A percentile compares a stretch with the other conserved stretches of the same genome.
Evolutionary conservation across 2,113 vertebrate genomes (phyloP).

Genomic region (Haplochromis vanheusdeni): DNA sequence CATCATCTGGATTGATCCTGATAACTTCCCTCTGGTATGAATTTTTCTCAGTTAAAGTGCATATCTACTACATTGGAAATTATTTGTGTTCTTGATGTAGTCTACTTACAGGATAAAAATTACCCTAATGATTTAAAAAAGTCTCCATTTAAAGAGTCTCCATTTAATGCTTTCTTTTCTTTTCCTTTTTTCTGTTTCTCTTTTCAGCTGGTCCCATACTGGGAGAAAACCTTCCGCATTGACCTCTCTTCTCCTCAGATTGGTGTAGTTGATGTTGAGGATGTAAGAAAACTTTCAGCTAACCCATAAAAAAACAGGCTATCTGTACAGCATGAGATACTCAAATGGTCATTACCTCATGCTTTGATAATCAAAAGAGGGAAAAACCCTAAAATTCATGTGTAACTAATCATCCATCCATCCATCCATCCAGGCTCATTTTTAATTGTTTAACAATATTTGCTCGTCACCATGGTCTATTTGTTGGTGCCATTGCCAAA

Average conservation of each 20-base stretch:
- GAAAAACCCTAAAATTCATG: not conserved
- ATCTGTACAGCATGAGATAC: not conserved
- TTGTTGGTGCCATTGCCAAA: not conserved
- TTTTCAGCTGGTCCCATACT: constrained; percentile 84
- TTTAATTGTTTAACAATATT: not conserved
- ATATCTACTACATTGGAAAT: not conserved
- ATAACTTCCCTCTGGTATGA: constrained; percentile 85
- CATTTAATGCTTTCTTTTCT: not conserved
- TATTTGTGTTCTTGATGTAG: not conserved
- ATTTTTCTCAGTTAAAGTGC: not conserved
- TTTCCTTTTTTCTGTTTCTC: not conserved
- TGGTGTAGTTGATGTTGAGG: constrained; percentile 50
- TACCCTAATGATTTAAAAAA: not conserved
- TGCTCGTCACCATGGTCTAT: not conserved
- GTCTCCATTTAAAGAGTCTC: not conserved
- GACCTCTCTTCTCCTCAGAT: constrained; percentile 85
- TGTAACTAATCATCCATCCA: not conserved
- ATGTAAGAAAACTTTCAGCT: not conserved
- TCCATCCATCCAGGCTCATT: not conserved
- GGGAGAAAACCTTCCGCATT: constrained; percentile 88
- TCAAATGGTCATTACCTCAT: no score
- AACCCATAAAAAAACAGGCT: not conserved
- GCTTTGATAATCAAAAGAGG: not conserved
- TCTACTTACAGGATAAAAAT: not conserved
- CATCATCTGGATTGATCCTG: constrained; percentile 92